Conservation (phyloP, 2,888 invertebrate genomes). For the Julus scandinavius region DNA sequence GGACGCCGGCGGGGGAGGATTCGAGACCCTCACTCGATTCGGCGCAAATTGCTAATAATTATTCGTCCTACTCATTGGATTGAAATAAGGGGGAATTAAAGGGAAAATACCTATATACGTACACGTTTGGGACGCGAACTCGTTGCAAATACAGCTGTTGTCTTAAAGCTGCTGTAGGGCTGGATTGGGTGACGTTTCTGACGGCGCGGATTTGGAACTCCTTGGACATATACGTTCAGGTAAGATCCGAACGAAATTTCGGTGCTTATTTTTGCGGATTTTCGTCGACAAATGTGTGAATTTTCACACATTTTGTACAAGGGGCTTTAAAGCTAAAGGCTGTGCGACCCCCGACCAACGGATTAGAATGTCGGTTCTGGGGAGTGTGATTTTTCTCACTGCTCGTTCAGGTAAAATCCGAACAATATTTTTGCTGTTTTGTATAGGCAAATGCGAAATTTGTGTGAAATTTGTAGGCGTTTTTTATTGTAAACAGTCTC, state of each 20-base stretch:
- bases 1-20: conserved; percentile 12
- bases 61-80: conserved; percentile 45
- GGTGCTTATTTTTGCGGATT: not conserved
- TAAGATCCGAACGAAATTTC: not conserved
- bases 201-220: not conserved
- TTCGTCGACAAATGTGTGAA: not conserved
- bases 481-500: no score
- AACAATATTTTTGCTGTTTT: no score
- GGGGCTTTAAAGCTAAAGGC: no score
- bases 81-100: conserved; percentile 40
- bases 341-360: no score
- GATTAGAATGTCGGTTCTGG: no score
- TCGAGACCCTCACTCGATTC: not conserved
- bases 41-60: conserved; percentile 40
- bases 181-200: not conserved
- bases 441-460: no score
- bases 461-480: no score
- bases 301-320: no score
- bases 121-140: not conserved
- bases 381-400: no score
- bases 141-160: not conserved
- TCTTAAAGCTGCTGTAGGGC: not conserved
- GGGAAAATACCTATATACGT: not conserved
- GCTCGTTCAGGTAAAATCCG: no score
- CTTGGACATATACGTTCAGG: not conserved